Evolutionary conservation across 2,113 vertebrate species (phyloP).

Genomic region (Sinocyclocheilus anophthalmus): DNA sequence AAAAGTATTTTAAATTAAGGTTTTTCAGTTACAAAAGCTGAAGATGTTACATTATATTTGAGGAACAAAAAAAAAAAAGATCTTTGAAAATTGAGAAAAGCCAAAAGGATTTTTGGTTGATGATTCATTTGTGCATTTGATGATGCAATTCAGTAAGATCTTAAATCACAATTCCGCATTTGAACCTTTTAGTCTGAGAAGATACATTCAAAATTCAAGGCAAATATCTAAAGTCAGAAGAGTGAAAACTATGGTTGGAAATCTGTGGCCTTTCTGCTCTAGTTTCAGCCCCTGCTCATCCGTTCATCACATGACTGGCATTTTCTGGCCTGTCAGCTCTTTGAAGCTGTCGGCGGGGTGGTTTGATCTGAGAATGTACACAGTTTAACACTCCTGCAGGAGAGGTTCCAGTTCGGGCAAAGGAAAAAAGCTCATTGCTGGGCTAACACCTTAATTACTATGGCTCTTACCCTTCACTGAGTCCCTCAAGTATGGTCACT

Average conservation of each 20-base stretch:
- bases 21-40: background rate
- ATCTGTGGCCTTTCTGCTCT: slow-evolving; percentile 70
- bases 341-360: slow-evolving; percentile 76
- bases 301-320: slow-evolving; percentile 67
- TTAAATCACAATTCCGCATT: background rate
- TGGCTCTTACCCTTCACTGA: slow-evolving; percentile 36
- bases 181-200: background rate
- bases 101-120: too few relatives aligned
- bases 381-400: slow-evolving; percentile 64
- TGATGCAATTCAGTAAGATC: background rate
- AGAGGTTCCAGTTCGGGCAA: slow-evolving; percentile 50
- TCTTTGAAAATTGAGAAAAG: too few relatives aligned
- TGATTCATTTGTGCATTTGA: background rate
- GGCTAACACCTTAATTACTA: slow-evolving; percentile 49
- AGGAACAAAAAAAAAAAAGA: background rate
- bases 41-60: too few relatives aligned
- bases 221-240: slow-evolving; percentile 28
- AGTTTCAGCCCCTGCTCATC: slow-evolving; percentile 64
- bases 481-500: slow-evolving; percentile 30
- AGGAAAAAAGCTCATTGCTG: slow-evolving; percentile 50
- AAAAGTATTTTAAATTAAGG: background rate
- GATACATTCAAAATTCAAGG: background rate
- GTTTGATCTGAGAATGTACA: slow-evolving; percentile 75
- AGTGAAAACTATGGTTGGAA: slow-evolving; percentile 61
- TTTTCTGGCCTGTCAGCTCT: slow-evolving; percentile 76